Evolutionary conservation across 2,113 vertebrate species (phyloP).

Genomic region (Rhegmatorhina hoffmannsi): DNA sequence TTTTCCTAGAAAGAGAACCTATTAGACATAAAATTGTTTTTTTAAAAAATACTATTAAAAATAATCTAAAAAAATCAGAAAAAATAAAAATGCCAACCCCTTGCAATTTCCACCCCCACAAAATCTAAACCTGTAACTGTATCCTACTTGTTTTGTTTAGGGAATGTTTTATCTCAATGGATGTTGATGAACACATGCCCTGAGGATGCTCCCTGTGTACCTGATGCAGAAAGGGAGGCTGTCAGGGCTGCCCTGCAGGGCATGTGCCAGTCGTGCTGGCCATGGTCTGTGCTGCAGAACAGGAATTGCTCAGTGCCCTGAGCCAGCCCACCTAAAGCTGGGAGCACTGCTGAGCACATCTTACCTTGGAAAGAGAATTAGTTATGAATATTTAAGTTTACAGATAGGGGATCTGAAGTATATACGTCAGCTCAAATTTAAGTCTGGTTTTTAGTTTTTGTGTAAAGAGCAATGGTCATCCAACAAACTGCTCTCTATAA

Average conservation of each 20-base stretch:
- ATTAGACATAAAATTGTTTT: background rate
- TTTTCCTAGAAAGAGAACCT: background rate
- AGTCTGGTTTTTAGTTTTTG: background rate
- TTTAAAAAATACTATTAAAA: background rate
- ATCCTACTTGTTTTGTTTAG: background rate
- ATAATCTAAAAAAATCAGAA: too few relatives aligned
- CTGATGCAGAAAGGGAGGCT: background rate
- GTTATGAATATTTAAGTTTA: background rate
- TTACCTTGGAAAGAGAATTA: background rate
- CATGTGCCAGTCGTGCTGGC: accelerated
- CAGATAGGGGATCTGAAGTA: background rate
- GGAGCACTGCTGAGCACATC: background rate
- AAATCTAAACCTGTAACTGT: background rate
- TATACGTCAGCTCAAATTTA: background rate
- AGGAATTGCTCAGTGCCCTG: background rate
- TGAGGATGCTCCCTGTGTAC: background rate
- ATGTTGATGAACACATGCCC: background rate
- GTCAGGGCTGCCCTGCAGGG: background rate
- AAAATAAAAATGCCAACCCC: background rate
- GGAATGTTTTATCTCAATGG: background rate
- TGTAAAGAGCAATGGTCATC: background rate
- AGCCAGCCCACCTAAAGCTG: background rate
- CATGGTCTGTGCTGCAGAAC: background rate
- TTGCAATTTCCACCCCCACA: accelerated
- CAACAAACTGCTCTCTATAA: background rate